Evolutionary conservation across 2,797 vertebrate species (phyloP).

Genomic region (Pampus argenteus): DNA sequence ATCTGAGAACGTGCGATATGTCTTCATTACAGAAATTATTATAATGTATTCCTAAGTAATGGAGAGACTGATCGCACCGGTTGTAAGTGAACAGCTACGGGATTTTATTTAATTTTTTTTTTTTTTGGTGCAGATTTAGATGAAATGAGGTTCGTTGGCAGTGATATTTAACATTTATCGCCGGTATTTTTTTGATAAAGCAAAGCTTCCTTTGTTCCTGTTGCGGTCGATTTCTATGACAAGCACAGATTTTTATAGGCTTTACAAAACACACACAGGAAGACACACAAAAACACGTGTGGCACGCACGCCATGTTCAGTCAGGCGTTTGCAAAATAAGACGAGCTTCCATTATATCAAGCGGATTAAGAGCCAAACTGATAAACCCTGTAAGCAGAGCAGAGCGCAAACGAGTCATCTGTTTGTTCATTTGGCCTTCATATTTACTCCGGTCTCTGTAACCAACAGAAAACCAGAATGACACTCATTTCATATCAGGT

Average conservation of each 20-base stretch:
- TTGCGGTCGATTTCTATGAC: constrained; percentile 43
- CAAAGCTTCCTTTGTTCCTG: constrained; percentile 39
- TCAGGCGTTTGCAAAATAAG: constrained; percentile 60
- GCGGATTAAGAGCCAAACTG: constrained; percentile 68
- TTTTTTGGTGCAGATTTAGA: constrained; percentile 48
- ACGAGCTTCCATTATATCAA: too few species aligned
- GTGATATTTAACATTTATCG: constrained; percentile 66
- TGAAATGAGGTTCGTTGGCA: constrained; percentile 61
- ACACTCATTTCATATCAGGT: constrained; percentile 71
- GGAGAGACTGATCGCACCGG: constrained; percentile 40
- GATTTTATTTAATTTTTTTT: too few species aligned
- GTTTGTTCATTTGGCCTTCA: constrained; percentile 68
- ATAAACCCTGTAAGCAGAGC: constrained; percentile 66
- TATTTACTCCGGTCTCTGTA: constrained; percentile 62
- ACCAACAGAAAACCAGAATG: constrained; percentile 39
- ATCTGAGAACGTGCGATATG: constrained; percentile 60
- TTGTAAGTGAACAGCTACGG: constrained; percentile 50
- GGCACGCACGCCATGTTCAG: constrained; percentile 43
- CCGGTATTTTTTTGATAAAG: constrained; percentile 62
- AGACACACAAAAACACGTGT: constrained; percentile 15
- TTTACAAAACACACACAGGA: constrained; percentile 12
- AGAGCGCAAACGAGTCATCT: constrained; percentile 65
- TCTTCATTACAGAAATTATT: constrained; percentile 75
- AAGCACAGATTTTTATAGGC: constrained; percentile 12
- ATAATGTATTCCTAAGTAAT: constrained; percentile 59